A percentile compares a stretch with the other conserved stretches of the same genome.
Evolutionary conservation across 2,888 invertebrate species (phyloP).

Genomic region (Pyrochroa serraticornis): DNA sequence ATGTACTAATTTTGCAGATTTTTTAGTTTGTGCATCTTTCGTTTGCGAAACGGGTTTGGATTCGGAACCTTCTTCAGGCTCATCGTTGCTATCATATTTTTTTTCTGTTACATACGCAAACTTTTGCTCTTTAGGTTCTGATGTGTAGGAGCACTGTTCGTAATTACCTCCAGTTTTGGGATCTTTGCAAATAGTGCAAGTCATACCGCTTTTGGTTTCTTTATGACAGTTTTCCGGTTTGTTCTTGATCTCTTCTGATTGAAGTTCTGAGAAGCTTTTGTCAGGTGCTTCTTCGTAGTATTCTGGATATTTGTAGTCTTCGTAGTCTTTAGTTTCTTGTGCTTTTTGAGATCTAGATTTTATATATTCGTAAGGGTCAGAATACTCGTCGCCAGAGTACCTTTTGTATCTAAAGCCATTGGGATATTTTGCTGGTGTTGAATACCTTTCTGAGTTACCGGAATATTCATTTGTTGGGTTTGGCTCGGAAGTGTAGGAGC

Average conservation of each 20-base stretch:
- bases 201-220: constrained; percentile 68
- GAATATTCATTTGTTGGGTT: constrained; percentile 54
- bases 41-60: constrained; percentile 41
- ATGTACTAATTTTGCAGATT: neutral
- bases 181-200: constrained; percentile 76
- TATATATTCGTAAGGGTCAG: constrained; percentile 63
- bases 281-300: constrained; percentile 62
- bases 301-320: constrained; percentile 45
- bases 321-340: constrained; percentile 59
- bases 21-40: constrained; percentile 23
- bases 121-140: constrained; percentile 73
- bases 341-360: constrained; percentile 56
- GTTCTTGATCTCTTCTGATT: constrained; percentile 65
- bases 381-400: constrained; percentile 50
- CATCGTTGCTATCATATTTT: constrained; percentile 66
- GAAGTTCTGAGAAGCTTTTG: constrained; percentile 67
- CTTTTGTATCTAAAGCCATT: constrained; percentile 57
- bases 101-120: constrained; percentile 71
- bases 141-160: constrained; percentile 81
- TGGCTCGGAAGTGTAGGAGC: constrained; percentile 63
- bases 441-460: constrained; percentile 51
- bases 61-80: constrained; percentile 57
- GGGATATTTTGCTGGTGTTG: constrained; percentile 40
- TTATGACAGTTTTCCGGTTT: constrained; percentile 70
- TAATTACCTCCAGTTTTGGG: constrained; percentile 76